Evolutionary conservation across 2,113 vertebrate species (phyloP), one percentile per base, ranked within the genome.

Genomic region (Scophthalmus maximus): DNA sequence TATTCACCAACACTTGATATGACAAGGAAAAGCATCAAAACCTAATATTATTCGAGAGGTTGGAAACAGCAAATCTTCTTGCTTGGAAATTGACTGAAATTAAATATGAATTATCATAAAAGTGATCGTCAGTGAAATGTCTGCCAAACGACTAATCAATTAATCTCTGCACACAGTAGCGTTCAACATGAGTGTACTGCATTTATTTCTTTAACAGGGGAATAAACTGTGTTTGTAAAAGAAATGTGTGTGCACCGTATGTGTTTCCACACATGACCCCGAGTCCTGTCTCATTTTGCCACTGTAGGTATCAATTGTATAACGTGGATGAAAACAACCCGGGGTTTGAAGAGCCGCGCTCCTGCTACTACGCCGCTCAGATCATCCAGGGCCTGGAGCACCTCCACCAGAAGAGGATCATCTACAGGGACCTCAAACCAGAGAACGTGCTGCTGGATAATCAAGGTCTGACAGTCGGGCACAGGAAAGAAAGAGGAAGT

Each of bases 391-490:
- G 94, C 20, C 3, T 95, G 89, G 93, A 94, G 81, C 94, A 95
- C 49, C 93, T 95, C 30, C 94, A 95, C 82, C 90, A 93, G 83
- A 93, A 92, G 87, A 92, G 83, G 46, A 95, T 95, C 69, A 92
- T 95, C 84, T 94, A 94, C 84, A 88, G 94, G 79, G 96, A 97
- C 90, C 94, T 96, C 92, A 98, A 97, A 90, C 96, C 97, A 12
- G 95, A 98, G 86, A 97, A 98, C 0, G 95, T 97, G 32, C 94
- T 98, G 20, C 92, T 98, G 79, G 96, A 96, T 57, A 94, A 95
- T 82, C 81, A 93, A 0, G 96, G 97, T 81, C 57, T 74, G 66
- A 69, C 12, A 38, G 17, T 34, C 0, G 5, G 20, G 18, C 14
- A 1, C n/a, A 5, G 4, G 2, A 23, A 12, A 34, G 18, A 71